These are phyloP conservation scores for Echinops telfairi DNA, from an alignment of 2,113 vertebrate genomes.

Conservation along the genomic window DNA sequence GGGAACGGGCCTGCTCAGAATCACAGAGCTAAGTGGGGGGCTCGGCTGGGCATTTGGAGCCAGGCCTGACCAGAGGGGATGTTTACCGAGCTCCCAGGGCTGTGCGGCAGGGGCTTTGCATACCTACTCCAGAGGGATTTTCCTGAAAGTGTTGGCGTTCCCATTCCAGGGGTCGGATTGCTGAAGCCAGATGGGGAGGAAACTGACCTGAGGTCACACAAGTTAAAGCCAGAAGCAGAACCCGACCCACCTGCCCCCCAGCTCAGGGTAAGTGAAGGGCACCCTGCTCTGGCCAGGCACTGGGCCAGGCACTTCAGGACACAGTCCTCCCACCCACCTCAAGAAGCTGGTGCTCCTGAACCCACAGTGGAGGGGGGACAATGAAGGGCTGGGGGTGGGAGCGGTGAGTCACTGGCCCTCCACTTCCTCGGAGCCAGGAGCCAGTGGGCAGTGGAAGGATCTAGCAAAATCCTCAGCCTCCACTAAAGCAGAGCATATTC, in stretches of 20 bases:
- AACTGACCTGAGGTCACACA: not conserved
- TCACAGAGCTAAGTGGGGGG: not conserved
- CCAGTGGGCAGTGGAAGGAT: not conserved
- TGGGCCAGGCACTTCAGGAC: not conserved
- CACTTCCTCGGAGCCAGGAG: not conserved
- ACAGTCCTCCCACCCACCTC: not conserved
- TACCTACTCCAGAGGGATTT: not conserved
- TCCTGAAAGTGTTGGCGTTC: not conserved
- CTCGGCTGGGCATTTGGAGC: not conserved
- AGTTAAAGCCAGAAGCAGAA: not conserved
- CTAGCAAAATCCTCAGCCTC: not conserved
- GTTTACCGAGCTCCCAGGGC: not conserved
- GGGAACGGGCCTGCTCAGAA: not conserved
- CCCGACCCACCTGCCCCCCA: not conserved
- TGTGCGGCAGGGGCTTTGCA: not conserved
- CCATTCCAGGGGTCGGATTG: not conserved
- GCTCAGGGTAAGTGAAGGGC: conserved; percentile 16
- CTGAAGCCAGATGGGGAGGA: not conserved
- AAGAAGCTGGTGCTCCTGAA: not conserved
- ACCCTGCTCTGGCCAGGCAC: not conserved
- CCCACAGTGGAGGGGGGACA: not conserved
- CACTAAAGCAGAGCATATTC: not conserved
- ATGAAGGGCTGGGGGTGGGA: not conserved
- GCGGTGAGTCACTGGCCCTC: not conserved
- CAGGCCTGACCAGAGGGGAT: not conserved